Conservation (phyloP, 2,113 vertebrate species). For the Recurvirostra avosetta region DNA sequence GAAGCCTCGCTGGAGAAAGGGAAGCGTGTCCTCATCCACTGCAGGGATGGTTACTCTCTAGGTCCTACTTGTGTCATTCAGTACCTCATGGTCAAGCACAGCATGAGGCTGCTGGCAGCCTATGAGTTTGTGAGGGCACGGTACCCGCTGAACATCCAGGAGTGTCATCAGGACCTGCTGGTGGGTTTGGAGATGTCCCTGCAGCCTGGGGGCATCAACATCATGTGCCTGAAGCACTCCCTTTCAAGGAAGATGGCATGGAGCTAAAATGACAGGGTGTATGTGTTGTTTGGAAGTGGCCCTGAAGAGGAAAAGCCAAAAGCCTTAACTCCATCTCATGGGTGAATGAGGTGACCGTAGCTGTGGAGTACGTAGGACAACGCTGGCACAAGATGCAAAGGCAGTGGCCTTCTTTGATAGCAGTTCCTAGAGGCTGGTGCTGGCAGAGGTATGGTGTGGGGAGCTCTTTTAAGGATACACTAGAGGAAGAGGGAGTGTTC, state of each 20-base stretch:
- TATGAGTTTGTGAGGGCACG: slow-evolving; percentile 76
- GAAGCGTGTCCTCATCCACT: slow-evolving; percentile 80
- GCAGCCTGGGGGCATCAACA: slow-evolving; percentile 67
- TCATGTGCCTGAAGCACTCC: slow-evolving; percentile 76
- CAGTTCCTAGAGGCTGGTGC: background rate
- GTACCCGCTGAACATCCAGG: slow-evolving; percentile 76
- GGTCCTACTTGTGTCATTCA: slow-evolving; percentile 77
- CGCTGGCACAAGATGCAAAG: background rate
- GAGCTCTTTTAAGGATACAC: background rate
- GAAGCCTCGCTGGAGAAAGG: slow-evolving; percentile 74
- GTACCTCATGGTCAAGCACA: slow-evolving; percentile 81
- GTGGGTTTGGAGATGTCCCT: slow-evolving; percentile 78
- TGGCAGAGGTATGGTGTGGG: background rate
- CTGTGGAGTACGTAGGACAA: background rate
- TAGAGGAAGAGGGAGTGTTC: background rate
- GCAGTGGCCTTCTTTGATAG: background rate
- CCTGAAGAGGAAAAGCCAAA: background rate
- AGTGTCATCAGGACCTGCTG: slow-evolving; percentile 78
- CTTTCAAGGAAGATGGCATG: slow-evolving; percentile 78
- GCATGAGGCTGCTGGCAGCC: slow-evolving; percentile 78
- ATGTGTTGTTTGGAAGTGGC: background rate
- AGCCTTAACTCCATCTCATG: background rate
- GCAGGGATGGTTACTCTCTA: slow-evolving; percentile 78
- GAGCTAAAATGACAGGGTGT: slow-evolving; percentile 52
- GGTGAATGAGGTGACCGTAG: background rate